Conservation (phyloP, 2,113 vertebrate species). For the Hassar affinis region DNA sequence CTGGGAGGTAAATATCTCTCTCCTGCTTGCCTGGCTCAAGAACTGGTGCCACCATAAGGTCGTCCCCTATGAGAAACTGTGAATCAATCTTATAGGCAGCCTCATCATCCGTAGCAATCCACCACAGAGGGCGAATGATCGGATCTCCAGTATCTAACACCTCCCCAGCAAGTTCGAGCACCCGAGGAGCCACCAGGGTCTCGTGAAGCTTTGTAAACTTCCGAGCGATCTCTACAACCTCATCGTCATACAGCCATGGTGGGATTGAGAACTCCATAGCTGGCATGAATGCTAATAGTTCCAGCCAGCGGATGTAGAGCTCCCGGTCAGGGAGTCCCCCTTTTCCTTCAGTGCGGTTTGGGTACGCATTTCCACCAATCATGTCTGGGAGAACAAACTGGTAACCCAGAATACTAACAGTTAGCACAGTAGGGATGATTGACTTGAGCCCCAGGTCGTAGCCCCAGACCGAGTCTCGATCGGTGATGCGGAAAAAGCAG, state of each 20-base stretch:
- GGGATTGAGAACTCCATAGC: conserved; percentile 96
- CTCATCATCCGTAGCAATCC: conserved; percentile 85
- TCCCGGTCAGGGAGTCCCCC: conserved; percentile 81
- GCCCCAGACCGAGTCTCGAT: conserved; percentile 91
- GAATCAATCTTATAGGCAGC: conserved; percentile 87
- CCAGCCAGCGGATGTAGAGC: conserved; percentile 93
- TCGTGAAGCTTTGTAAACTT: conserved; percentile 85
- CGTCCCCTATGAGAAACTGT: conserved; percentile 94
- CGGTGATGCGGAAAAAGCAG: conserved; percentile 89
- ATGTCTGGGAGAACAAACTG: conserved; percentile 85
- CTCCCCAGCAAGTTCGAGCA: conserved; percentile 87
- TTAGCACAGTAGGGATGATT: conserved; percentile 89
- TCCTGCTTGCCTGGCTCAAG: conserved; percentile 91
- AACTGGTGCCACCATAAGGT: conserved; percentile 93
- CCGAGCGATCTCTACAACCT: conserved; percentile 86
- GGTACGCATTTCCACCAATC: conserved; percentile 82
- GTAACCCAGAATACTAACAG: conserved; percentile 89
- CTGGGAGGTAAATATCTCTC: conserved; percentile 90
- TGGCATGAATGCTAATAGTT: conserved; percentile 94
- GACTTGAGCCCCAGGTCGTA: conserved; percentile 89
- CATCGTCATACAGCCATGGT: conserved; percentile 86
- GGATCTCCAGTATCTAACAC: conserved; percentile 87
- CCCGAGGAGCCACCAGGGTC: conserved; percentile 83
- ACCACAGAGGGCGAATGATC: conserved; percentile 95
- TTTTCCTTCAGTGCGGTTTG: conserved; percentile 60